Conservation (phyloP, 2,888 invertebrate species). For the Sinhomidia bicolor region DNA sequence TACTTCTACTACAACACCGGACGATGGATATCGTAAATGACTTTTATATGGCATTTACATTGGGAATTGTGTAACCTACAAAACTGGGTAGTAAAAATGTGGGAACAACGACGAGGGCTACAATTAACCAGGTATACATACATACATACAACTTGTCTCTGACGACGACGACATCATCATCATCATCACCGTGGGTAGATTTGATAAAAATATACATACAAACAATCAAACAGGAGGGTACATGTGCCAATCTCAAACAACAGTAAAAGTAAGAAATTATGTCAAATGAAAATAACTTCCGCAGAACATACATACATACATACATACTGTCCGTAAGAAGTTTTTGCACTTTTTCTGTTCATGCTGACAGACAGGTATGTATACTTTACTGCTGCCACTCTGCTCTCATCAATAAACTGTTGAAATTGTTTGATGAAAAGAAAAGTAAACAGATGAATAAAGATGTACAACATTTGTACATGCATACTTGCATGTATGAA, state of each 20-base stretch:
- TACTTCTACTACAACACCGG: no score
- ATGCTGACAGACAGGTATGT: not conserved
- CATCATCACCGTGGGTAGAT: not conserved
- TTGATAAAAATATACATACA: not conserved
- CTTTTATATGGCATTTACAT: not conserved
- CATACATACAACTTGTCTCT: no score
- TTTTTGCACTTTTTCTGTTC: not conserved
- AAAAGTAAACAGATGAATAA: slow-evolving; percentile 14
- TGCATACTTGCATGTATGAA: no score
- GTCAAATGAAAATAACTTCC: slow-evolving; percentile 67
- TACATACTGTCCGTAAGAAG: not conserved
- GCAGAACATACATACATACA: no score
- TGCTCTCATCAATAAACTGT: not conserved
- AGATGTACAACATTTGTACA: not conserved
- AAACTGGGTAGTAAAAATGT: slow-evolving; percentile 55
- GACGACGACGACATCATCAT: not conserved
- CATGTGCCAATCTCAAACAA: not conserved
- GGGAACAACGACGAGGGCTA: slow-evolving; percentile 49
- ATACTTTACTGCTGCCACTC: no score
- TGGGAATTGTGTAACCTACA: slow-evolving; percentile 69
- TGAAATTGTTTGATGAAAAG: slow-evolving; percentile 2
- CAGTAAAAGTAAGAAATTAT: slow-evolving; percentile 66
- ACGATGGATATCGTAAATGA: not conserved
- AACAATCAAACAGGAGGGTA: not conserved
- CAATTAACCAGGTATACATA: not conserved